Evolutionary conservation across 2,797 vertebrate species (phyloP).

Genomic region (Onychomys arenicola): DNA sequence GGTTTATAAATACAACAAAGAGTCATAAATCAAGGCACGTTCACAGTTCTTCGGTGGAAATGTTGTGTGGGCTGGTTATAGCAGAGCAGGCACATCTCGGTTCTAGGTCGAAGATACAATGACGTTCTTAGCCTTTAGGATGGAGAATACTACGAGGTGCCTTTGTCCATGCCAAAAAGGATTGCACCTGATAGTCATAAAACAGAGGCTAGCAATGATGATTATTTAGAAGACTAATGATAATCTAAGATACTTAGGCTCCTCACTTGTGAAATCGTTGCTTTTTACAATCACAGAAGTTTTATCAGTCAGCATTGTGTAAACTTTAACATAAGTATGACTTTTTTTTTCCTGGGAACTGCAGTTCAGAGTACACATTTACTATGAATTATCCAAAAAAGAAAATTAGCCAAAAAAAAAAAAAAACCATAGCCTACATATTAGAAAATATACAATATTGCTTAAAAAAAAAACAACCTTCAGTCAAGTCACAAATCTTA

Average conservation of each 20-base stretch:
- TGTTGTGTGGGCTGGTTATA: neutral
- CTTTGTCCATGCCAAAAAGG: neutral
- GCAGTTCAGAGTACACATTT: neutral
- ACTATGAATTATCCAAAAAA: neutral
- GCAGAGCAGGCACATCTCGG: neutral
- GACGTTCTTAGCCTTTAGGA: neutral
- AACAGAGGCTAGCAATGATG: neutral
- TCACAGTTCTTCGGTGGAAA: neutral
- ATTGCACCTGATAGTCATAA: neutral
- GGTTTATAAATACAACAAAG: neutral
- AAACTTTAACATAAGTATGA: neutral
- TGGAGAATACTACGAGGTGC: neutral
- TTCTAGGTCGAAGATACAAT: neutral
- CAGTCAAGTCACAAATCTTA: neutral
- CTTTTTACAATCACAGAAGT: neutral
- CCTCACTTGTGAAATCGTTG: neutral
- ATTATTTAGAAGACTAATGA: neutral
- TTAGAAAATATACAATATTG: neutral
- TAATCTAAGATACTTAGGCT: neutral
- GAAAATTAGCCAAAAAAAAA: neutral
- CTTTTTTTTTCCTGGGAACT: neutral
- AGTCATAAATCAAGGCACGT: neutral
- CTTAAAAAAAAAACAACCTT: neutral
- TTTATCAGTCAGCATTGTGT: neutral
- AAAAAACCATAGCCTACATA: no score